These are phyloP conservation scores for Bursaphelenchus okinawaensis DNA, from an alignment of 2,888 invertebrate genomes.

Conservation along the genomic window DNA sequence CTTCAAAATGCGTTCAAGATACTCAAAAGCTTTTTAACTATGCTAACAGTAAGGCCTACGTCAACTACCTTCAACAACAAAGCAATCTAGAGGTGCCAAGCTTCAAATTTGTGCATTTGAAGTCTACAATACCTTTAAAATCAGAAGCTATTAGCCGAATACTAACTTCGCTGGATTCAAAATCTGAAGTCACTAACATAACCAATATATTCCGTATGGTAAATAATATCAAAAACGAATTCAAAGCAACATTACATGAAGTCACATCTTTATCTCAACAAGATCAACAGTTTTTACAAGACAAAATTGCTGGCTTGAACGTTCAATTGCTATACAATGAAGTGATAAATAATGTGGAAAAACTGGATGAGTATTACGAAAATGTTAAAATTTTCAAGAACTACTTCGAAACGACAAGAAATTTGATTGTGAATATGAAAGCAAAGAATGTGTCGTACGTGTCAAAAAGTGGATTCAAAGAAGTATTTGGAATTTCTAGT, in stretches of 20 bases:
- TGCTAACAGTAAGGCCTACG: background rate
- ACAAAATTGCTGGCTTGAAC: conserved; percentile 42
- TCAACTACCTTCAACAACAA: background rate
- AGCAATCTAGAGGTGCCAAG: background rate
- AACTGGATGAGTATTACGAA: conserved; percentile 32
- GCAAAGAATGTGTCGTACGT: background rate
- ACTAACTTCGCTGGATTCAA: too few relatives aligned
- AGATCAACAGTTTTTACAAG: conserved; percentile 12
- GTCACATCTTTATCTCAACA: background rate
- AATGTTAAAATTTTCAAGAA: background rate
- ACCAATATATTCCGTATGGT: too few relatives aligned
- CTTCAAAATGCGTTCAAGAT: background rate
- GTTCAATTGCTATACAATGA: conserved; percentile 48
- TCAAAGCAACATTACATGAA: background rate
- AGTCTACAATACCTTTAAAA: too few relatives aligned
- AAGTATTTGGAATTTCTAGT: background rate
- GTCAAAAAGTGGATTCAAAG: background rate
- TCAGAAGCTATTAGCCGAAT: too few relatives aligned
- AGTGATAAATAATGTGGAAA: conserved; percentile 32
- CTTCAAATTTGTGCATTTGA: too few relatives aligned
- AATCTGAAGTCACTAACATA: too few relatives aligned
- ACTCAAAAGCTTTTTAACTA: background rate
- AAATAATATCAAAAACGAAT: background rate
- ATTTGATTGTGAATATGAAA: background rate
- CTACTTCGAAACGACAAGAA: background rate